Evolutionary conservation across 2,113 vertebrate species (phyloP), one percentile per base, ranked within the genome.

Genomic region (Rhynchomys soricoides): DNA sequence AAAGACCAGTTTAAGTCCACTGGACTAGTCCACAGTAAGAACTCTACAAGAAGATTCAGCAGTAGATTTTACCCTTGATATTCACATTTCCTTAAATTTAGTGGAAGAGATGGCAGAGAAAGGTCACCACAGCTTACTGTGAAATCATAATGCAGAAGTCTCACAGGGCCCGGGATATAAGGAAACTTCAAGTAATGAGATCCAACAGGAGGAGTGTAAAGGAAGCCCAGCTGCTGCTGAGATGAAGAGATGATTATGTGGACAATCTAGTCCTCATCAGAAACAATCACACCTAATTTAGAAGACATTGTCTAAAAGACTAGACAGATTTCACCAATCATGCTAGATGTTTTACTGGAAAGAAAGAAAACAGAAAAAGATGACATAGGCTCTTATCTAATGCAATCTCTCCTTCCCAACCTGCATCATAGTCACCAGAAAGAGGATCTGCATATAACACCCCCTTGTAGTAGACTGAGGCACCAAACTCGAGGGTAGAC

Each of bases 271-370:
- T 71, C 93, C 82, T 95, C 92, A 96, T 96, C 64, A 94, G 77
- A 97, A 95, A 94, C 68, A 95, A 94, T 92, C 85, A 95, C 37
- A 95, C 37, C 34, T 94, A 91, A 97, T 98, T 94, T 92, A 57
- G 93, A 97, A 89, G 70, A 50, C 64, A 96, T 78, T 97, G 73
- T 87, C 66, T 93, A 71, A 93, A 88, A 90, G 62, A 94, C 43
- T 90, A 91, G 43, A 29, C 62, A 94, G 29, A 95, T 95, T 95
- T 95, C 24, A 74, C 71, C 85, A 79, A 86, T 86, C 45, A 68
- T 40, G 37, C 29, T 92, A 70, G 78, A 88, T 74, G 12, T 83
- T 88, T 34, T 79, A 13, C 16, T n/a, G 5, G 34, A 34, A 55
- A 34, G 22, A 68, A 73, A 75, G 34, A n/a, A 74, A 66, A 3